Base-by-base conservation (phyloP, 2,888 invertebrate genomes). In the Masnerella sp. region DNA sequence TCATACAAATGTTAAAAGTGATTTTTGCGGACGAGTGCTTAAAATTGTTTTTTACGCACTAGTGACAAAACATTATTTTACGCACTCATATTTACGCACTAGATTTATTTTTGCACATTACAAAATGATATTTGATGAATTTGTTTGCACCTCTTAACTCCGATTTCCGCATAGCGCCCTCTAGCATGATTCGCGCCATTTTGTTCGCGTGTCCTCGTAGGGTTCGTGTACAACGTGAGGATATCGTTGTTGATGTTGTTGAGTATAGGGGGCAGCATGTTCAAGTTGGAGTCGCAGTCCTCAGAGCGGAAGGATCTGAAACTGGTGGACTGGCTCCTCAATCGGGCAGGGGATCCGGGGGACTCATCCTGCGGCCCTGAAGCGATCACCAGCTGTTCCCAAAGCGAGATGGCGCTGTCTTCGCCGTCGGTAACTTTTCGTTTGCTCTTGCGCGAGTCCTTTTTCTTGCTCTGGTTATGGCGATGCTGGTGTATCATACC, bases 231-330 rank as follows among this genome's bases (percentile, higher is more conserved):
- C 74, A 87, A 78, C 45, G 87, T 84, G 65, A 87, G 77, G 73
- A 87, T 85, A 74, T 86, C 85, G 80, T 84, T 84, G 81, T 86
- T 85, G 71, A 86, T 85, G 79, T 85, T 86, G 79, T 81, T 85
- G 78, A 87, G 80, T 76, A 86, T 85, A 72, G 87, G 87, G 38
- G 87, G 87, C 77, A 87, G 79, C 87, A 87, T 87, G 64, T 75
- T 78, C 70, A 61, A 71, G 52, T 73, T 72, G 61, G 59, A 54
- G 43, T 70, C 74, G 30, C 40, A 64, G 59, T 45, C 30, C 20
- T 38, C 45, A 28, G 71, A 59, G 8, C 72, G 72, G 28, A 51
- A 69, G n/a, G 69, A 74, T 17, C 51, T 49, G 42, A 74, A 62
- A 40, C 71, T 67, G 45, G 58, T 59, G 9, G 70, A 61, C 28